phyloP scores from a whole-genome alignment of 2,113 vertebrate genomes.

The Cyprinodon brontotheroides region DNA sequence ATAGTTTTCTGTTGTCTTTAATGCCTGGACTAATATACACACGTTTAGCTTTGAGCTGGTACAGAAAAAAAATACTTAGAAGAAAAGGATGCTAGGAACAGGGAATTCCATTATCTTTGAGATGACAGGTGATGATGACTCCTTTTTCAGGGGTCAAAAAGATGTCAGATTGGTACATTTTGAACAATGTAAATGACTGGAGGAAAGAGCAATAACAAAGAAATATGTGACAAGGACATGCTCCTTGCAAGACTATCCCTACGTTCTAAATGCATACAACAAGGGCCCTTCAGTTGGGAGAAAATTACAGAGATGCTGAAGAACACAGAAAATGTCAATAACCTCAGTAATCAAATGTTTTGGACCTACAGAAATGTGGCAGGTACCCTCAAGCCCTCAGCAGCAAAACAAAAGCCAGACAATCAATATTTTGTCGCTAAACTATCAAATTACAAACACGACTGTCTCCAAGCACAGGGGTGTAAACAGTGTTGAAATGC shows the following conservation, averaged over 20 bases:
- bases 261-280: constrained; percentile 3
- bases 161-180: constrained; percentile 40
- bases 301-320: constrained; percentile 17
- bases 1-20: constrained; percentile 6
- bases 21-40: constrained; percentile 41
- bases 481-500: constrained; percentile 31
- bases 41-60: constrained; percentile 18
- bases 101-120: constrained; percentile 66
- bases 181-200: constrained; percentile 52
- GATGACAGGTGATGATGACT: constrained; percentile 63
- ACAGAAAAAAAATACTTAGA: constrained; percentile 40
- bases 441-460: constrained; percentile 61
- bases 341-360: constrained; percentile 45
- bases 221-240: constrained; percentile 5
- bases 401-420: constrained; percentile 54
- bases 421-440: constrained; percentile 66
- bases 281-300: not conserved
- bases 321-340: constrained; percentile 21
- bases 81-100: constrained; percentile 47
- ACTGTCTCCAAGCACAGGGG: constrained; percentile 14
- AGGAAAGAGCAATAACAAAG: constrained; percentile 6
- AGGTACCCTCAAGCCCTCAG: constrained; percentile 28
- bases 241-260: not conserved
- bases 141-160: constrained; percentile 50
- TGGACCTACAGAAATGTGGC: constrained; percentile 42